Evolutionary conservation across 2,113 vertebrate genomes (phyloP), one percentile per base, ranked within the genome.

Genomic region (Trochalopteron elliotii): DNA sequence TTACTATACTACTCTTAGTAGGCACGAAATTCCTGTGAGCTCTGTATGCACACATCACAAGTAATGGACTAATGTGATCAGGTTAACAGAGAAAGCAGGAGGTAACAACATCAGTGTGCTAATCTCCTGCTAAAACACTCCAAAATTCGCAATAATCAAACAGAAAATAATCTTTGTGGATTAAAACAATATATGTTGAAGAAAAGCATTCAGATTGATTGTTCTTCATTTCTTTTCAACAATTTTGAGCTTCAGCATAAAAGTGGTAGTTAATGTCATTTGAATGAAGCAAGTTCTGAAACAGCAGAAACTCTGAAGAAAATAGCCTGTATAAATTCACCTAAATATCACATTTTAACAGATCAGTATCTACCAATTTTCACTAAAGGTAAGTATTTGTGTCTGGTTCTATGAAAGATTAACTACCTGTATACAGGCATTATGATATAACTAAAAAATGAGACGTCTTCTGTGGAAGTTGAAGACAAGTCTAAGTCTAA

Each of bases 141-240:
- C 30, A 82, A 59, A 47, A 76, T 61, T 79, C 39, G 55, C 18
- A 89, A 75, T 53, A 91, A 81, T 64, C 31, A 64, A 89, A 90
- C 6, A 55, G 28, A 84, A 94, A 89, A 75, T 44, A 40, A 71
- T 49, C 15, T 40, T 49, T 37, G 31, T 17, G 5, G 14, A 65
- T 69, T 60, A 79, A 24, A 91, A 35, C 15, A 83, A 64, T 31
- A 35, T 8, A n/a, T 27, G 2, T 24, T 72, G 31, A 89, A 87
- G n/a, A 81, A 87, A 96, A 85, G 12, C 28, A 64, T 6, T 17
- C 18, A 91, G 31, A 86, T 23, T 5, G 8, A 87, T 76, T 72
- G 10, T 11, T 72, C 23, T 49, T 82, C 5, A 53, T 71, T 87
- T 79, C 21, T n/a, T 11, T 77, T 57, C 25, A 18, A 81, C 15